These are phyloP conservation scores for Spondyliosoma cantharus DNA, from an alignment of 2,797 vertebrate genomes.

Conservation along the genomic window DNA sequence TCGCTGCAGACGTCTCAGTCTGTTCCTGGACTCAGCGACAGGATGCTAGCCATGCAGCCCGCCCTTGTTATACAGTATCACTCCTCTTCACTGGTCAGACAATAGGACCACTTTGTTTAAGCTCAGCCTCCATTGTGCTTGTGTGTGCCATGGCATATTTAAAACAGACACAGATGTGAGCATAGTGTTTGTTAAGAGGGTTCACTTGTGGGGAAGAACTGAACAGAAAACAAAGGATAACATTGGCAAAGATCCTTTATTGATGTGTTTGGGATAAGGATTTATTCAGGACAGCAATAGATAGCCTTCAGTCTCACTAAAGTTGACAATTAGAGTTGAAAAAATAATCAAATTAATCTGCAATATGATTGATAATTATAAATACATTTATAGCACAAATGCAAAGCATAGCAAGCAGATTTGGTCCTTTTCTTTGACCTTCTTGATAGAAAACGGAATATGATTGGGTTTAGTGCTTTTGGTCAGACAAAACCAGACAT, in stretches of 20 bases:
- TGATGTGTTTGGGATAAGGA: background rate
- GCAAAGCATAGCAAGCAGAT: too few relatives aligned
- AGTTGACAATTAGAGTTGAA: background rate
- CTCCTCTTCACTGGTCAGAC: conserved; percentile 53
- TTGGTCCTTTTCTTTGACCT: too few relatives aligned
- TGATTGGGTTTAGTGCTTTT: too few relatives aligned
- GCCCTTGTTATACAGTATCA: conserved; percentile 50
- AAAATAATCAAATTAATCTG: background rate
- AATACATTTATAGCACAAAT: too few relatives aligned
- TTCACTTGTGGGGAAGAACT: too few relatives aligned
- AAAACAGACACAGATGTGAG: background rate
- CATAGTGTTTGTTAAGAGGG: too few relatives aligned
- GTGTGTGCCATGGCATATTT: conserved; percentile 21
- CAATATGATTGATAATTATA: too few relatives aligned
- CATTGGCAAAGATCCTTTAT: too few relatives aligned
- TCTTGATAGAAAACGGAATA: background rate
- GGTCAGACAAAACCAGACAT: background rate
- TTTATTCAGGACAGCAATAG: too few relatives aligned
- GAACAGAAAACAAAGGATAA: too few relatives aligned
- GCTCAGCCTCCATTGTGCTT: background rate
- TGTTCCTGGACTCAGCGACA: conserved; percentile 55
- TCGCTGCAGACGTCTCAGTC: background rate
- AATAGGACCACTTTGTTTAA: conserved; percentile 58
- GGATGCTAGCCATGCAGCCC: conserved; percentile 62
- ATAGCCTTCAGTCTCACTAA: background rate